Base-by-base conservation (phyloP, 2,888 invertebrate species). In the Hypomecis atomaria region DNA sequence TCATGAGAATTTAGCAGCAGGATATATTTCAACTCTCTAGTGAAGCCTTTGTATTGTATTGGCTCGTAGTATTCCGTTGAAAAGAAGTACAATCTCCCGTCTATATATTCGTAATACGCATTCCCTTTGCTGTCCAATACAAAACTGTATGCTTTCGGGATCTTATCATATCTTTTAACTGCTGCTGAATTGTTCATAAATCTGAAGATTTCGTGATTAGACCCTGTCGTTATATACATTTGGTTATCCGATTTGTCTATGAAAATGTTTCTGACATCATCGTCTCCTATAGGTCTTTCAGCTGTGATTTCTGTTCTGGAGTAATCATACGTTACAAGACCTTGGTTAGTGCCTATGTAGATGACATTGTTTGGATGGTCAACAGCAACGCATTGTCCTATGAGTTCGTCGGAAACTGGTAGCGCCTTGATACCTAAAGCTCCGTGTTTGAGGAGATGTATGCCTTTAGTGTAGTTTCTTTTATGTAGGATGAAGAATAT, bases 331-430 rank as follows among this genome's bases (percentile, higher is more conserved):
- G 82, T 86, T 0, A 91, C 78, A 0, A 92, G 60, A 0, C 92
- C 92, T 75, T 90, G 92, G 48, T 91, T 92, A 0, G 92, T 92
- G 0, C 92, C 92, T 0, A 92, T 86, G 43, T 90, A 92, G 1
- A 92, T 84, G 0, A 83, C 65, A 38, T 90, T 88, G 43, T 75
- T 88, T 0, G 64, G 67, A 0, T 71, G 60, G 65, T 92, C 92
- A 2, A 91, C 71, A 0, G 82, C 89, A 0, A 92, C 85, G 47
- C 92, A 92, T 74, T 92, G 92, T 0, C 91, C 91, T 0, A 76
- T 66, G 0, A 90, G 48, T 9, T 92, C 92, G 49, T 92, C 91
- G 0, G 89, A 79, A 0, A 92, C 78, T 0, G 87, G 87, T 2
- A 92, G 63, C 59, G 86, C 84, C 67, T 88, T 90, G 0, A 91